A percentile compares a stretch with the other conserved stretches of the same genome.
Conservation (phyloP, 1,140 invertebrate genomes). For the Zaprionus ornatus region DNA sequence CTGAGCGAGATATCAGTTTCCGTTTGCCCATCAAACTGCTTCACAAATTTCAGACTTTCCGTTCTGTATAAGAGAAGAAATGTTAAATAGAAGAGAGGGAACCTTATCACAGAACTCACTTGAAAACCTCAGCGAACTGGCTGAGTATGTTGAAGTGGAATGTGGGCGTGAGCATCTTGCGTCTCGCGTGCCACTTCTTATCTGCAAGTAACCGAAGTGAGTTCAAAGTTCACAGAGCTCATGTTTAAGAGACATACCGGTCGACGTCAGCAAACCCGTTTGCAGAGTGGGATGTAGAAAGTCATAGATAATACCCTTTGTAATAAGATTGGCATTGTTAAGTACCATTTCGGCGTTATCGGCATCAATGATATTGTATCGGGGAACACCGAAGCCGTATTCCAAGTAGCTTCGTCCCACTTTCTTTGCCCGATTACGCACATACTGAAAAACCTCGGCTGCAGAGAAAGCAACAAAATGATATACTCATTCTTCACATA, state of each 20-base stretch:
- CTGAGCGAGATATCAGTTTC: conserved; percentile 42
- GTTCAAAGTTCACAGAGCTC: background rate
- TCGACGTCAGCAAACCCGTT: conserved; percentile 87
- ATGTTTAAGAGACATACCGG: conserved; percentile 82
- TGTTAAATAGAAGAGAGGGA: background rate
- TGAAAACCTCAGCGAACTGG: conserved; percentile 90
- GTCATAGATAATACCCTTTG: conserved; percentile 73
- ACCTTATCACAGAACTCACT: conserved; percentile 83
- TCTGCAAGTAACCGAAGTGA: conserved; percentile 27
- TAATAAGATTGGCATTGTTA: conserved; percentile 63
- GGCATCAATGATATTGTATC: conserved; percentile 71
- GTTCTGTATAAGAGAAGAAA: conserved; percentile 45
- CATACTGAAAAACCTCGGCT: conserved; percentile 43
- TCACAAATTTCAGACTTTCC: conserved; percentile 81
- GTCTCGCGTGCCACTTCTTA: conserved; percentile 90
- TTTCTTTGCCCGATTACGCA: conserved; percentile 13
- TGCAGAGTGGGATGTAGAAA: conserved; percentile 88
- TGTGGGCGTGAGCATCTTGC: conserved; percentile 93
- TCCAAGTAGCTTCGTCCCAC: conserved; percentile 47
- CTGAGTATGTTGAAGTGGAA: conserved; percentile 95
- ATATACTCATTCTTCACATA: fast-evolving
- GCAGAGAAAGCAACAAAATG: background rate
- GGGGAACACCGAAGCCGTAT: conserved; percentile 45
- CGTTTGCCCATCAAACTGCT: conserved; percentile 42
- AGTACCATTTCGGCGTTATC: conserved; percentile 58